phyloP scores from a whole-genome alignment of 2,888 invertebrate species.

The Mamestra brassicae region DNA sequence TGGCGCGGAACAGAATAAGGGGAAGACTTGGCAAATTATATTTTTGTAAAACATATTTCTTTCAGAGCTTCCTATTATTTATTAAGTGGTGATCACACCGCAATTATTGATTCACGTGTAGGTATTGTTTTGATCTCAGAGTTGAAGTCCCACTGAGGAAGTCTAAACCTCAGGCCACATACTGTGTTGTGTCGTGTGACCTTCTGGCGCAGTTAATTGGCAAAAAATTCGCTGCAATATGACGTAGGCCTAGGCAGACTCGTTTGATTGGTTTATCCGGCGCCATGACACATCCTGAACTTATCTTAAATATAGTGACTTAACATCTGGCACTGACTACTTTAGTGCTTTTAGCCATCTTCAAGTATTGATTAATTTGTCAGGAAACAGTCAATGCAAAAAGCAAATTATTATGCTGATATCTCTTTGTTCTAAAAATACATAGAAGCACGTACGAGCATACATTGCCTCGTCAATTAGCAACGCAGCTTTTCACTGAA shows the following conservation, averaged over 20 bases:
- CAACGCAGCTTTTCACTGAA: constrained; percentile 40
- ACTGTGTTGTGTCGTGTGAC: too few species aligned
- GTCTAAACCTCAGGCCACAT: neutral
- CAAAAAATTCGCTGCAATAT: too few species aligned
- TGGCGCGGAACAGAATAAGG: neutral
- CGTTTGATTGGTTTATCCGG: too few species aligned
- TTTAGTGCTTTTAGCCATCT: neutral
- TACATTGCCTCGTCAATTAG: constrained; percentile 28
- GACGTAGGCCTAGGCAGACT: too few species aligned
- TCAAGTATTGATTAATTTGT: neutral
- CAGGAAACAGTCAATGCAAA: neutral
- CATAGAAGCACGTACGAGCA: neutral
- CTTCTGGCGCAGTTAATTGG: too few species aligned
- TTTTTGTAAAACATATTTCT: neutral
- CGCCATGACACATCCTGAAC: too few species aligned
- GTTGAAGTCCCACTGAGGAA: neutral
- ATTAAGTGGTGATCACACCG: neutral
- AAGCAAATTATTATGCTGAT: neutral
- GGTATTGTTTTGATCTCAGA: constrained; percentile 13
- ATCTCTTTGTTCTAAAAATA: constrained; percentile 6
- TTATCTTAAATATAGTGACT: neutral
- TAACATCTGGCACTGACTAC: constrained; percentile 13
- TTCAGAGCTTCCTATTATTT: neutral
- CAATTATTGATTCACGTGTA: constrained; percentile 7
- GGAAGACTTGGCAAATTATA: neutral